These are phyloP conservation scores for Adrianichthys oophorus DNA, from an alignment of 2,797 vertebrate genomes.

Conservation along the genomic window DNA sequence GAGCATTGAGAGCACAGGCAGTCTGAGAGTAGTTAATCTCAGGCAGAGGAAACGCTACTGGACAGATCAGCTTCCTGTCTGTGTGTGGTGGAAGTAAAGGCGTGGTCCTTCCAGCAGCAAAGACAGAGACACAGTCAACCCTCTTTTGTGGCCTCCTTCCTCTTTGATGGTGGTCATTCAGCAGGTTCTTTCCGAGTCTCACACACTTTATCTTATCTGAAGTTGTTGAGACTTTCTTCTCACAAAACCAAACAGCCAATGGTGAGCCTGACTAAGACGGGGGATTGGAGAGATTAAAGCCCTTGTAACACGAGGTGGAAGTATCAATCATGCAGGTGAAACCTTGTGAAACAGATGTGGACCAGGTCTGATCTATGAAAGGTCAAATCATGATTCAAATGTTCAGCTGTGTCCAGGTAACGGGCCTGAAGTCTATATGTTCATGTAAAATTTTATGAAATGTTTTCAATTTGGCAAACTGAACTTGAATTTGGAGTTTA, in stretches of 20 bases:
- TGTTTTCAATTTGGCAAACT: too few species aligned
- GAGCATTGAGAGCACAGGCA: constrained; percentile 35
- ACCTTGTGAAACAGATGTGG: too few species aligned
- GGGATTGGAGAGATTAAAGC: neutral
- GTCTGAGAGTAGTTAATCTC: constrained; percentile 27
- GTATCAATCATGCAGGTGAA: too few species aligned
- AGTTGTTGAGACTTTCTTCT: constrained; percentile 26
- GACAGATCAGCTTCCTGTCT: constrained; percentile 60
- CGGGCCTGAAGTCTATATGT: too few species aligned
- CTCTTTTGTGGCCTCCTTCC: constrained; percentile 49
- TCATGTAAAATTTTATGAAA: too few species aligned
- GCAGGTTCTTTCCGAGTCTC: constrained; percentile 6
- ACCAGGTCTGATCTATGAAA: too few species aligned
- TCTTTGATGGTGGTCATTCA: constrained; percentile 34
- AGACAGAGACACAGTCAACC: constrained; percentile 55
- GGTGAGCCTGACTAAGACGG: constrained; percentile 11
- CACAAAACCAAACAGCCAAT: constrained; percentile 7
- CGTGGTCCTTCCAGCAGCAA: constrained; percentile 57
- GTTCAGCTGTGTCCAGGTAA: too few species aligned
- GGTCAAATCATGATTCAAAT: too few species aligned
- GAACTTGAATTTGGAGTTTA: too few species aligned
- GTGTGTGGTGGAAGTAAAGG: constrained; percentile 54
- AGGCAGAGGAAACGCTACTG: constrained; percentile 65
- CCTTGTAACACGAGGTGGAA: too few species aligned
- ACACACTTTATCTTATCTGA: constrained; percentile 32